Percentiles rank a stretch among this genome's conserved stretches.
Conservation (phyloP, 2,888 invertebrate species). For the Marronus borbonicus region DNA sequence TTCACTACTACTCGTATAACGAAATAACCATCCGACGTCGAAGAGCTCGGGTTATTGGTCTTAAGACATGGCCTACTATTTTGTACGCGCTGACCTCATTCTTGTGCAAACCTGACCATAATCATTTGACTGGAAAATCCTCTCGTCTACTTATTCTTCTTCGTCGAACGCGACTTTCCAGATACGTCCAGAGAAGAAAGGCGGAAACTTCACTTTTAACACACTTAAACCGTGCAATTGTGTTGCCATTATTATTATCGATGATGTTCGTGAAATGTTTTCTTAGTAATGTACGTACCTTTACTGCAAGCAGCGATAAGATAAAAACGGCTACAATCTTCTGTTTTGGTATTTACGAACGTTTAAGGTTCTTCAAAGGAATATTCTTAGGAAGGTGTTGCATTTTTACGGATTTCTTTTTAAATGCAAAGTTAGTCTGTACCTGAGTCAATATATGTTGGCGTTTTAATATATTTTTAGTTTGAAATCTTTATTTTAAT, state of each 20-base stretch:
- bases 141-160: neutral
- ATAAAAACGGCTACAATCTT: neutral
- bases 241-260: neutral
- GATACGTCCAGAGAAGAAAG: constrained; percentile 27
- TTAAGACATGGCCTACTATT: constrained; percentile 57
- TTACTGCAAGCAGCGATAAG: neutral
- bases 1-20: constrained; percentile 17
- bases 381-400: too few relatives aligned
- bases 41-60: constrained; percentile 53
- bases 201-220: constrained; percentile 44
- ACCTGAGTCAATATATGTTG: too few relatives aligned
- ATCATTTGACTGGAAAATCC: constrained; percentile 38
- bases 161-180: constrained; percentile 41
- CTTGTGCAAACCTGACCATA: constrained; percentile 51
- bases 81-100: constrained; percentile 58
- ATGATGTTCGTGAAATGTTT: neutral
- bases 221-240: constrained; percentile 13
- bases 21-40: constrained; percentile 31
- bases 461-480: too few relatives aligned
- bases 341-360: neutral
- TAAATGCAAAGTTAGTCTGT: too few relatives aligned
- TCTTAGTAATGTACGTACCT: neutral
- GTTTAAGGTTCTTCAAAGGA: too few relatives aligned
- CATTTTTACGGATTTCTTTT: too few relatives aligned
- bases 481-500: too few relatives aligned